Base-by-base conservation (phyloP, 2,888 invertebrate genomes). In the Yponomeuta cagnagella region DNA sequence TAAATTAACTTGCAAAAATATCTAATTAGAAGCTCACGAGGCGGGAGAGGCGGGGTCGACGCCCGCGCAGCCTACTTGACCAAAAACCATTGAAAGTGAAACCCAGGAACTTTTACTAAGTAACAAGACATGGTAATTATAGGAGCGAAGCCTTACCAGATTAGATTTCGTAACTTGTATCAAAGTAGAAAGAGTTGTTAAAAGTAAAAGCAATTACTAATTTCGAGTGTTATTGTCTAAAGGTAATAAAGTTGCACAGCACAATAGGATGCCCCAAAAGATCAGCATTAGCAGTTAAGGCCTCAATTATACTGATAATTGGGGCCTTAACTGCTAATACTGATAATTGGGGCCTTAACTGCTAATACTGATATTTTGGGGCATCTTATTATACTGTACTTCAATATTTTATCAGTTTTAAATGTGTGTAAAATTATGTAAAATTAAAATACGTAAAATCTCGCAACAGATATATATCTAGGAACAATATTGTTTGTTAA, bases 41-140 rank as follows among this genome's bases (percentile, higher is more conserved):
- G 52, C 52, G 52, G 52, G 52, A 12, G 52, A 15, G 12, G 1
- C 4, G 52, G 52, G 52, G 52, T 58, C 52, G 15, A 58, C 52
- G 52, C 52, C 52, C 52, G 52, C 52, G 76, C 65, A 33, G 65
- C 65, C 65, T 33, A 65, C 31, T 65, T 65, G 65, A 33, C 30
- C 65, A 65, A 65, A 65, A 33, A 64, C 64, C 70, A 70, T 70
- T 66, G 70, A 70, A 67, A 70, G 70, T 70, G 70, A 70, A 70
- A 70, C 33, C 33, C 52, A 58, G 10, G 12, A 68, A 43, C 70
- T 67, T 31, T 65, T 65, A 65, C 65, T 65, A 33, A 30, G 31
- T 65, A 65, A 65, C 33, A 33, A 65, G 65, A 65, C 65, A 65
- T 33, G 23, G 65, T 65, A 58, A 58, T 58, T 58, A 58, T 58